These are phyloP conservation scores for Gambelia wislizenii DNA, from an alignment of 2,797 vertebrate species.

Conservation along the genomic window DNA sequence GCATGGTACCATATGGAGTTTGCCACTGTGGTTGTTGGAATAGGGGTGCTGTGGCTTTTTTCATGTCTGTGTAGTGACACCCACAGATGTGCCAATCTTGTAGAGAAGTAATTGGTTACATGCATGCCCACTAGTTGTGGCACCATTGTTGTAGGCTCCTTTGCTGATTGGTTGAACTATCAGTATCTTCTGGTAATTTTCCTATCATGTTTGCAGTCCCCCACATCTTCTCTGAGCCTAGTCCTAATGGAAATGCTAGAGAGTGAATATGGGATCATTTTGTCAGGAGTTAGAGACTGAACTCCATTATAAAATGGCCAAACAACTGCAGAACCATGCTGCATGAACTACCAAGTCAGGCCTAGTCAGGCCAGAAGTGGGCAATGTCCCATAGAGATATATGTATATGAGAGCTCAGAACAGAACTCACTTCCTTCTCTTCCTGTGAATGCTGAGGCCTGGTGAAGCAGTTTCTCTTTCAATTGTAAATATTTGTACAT, in stretches of 20 bases:
- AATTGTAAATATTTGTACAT: too few species aligned
- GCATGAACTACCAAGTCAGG: too few species aligned
- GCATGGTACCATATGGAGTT: not conserved
- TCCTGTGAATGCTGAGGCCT: too few species aligned
- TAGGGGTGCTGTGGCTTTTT: not conserved
- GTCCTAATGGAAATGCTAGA: not conserved
- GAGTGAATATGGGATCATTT: not conserved
- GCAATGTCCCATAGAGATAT: too few species aligned
- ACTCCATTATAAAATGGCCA: too few species aligned
- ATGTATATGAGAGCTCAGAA: too few species aligned
- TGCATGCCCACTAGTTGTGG: not conserved
- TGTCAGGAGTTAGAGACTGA: too few species aligned
- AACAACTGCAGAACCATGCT: too few species aligned
- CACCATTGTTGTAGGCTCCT: not conserved
- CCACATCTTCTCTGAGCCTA: conserved; percentile 37
- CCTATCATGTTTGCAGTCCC: not conserved
- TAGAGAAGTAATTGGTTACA: not conserved
- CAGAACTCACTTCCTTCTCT: too few species aligned
- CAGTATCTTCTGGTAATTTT: not conserved
- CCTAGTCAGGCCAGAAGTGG: too few species aligned
- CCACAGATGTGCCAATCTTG: not conserved
- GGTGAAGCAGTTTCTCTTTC: too few species aligned
- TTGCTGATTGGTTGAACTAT: too few species aligned
- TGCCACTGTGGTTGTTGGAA: not conserved
- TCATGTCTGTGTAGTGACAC: not conserved